Evolutionary conservation across 2,888 invertebrate genomes (phyloP).

Genomic region (Colletes collaris): DNA sequence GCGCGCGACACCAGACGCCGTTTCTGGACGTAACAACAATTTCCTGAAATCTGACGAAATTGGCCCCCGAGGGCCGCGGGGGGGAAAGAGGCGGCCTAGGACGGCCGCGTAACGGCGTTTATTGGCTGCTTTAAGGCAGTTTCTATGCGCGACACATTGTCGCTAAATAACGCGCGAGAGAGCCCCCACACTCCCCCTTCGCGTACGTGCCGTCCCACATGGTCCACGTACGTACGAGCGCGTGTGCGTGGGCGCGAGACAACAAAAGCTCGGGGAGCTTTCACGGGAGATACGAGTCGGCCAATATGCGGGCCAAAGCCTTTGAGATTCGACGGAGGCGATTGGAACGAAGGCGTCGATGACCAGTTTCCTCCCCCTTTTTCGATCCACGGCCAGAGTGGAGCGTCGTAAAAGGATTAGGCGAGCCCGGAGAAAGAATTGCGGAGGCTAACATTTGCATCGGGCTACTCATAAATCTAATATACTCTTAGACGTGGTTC

Average conservation of each 20-base stretch:
- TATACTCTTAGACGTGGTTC: slow-evolving; percentile 23
- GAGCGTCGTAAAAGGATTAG: slow-evolving; percentile 56
- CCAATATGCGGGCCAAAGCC: slow-evolving; percentile 73
- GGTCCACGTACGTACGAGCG: slow-evolving; percentile 17
- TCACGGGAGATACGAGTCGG: slow-evolving; percentile 58
- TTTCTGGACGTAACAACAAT: slow-evolving; percentile 81
- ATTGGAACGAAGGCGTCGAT: slow-evolving; percentile 57
- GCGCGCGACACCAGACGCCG: slow-evolving; percentile 74
- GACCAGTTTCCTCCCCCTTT: slow-evolving; percentile 44
- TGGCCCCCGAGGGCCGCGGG: slow-evolving; percentile 74
- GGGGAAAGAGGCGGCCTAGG: slow-evolving; percentile 52
- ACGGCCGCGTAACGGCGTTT: slow-evolving; percentile 79
- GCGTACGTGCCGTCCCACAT: slow-evolving; percentile 39
- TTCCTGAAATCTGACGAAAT: slow-evolving; percentile 83
- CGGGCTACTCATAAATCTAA: slow-evolving; percentile 48
- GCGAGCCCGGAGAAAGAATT: slow-evolving; percentile 44
- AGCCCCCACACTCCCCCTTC: slow-evolving; percentile 37
- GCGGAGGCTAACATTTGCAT: slow-evolving; percentile 48
- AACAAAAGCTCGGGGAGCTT: slow-evolving; percentile 62
- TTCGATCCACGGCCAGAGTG: neutral
- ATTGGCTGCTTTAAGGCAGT: slow-evolving; percentile 83
- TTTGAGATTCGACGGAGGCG: slow-evolving; percentile 69
- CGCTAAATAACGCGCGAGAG: slow-evolving; percentile 80
- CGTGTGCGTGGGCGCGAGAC: slow-evolving; percentile 34
- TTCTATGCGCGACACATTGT: slow-evolving; percentile 84